Percentiles rank a stretch among this genome's conserved stretches.
Conservation (phyloP, 1,140 invertebrate species). For the Drosophila hydei region DNA sequence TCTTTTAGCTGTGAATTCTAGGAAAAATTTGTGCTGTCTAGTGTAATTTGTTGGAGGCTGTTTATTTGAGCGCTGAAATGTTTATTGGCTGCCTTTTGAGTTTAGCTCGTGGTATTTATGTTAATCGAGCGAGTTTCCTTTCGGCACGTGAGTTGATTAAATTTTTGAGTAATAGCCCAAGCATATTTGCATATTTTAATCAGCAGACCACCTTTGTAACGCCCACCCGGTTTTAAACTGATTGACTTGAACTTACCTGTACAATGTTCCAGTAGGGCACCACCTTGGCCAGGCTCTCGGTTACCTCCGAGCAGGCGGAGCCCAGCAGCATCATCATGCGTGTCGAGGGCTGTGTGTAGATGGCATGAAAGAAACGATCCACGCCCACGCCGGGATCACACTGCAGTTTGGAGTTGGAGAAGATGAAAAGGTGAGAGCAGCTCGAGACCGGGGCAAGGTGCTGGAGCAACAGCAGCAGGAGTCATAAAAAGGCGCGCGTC, state of each 20-base stretch:
- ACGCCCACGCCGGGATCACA: constrained; percentile 95
- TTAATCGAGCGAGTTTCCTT: constrained; percentile 61
- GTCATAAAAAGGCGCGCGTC: constrained; percentile 61
- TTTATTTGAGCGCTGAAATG: constrained; percentile 71
- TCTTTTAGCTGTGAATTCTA: no score
- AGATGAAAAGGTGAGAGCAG: background rate
- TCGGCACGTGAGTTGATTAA: constrained; percentile 79
- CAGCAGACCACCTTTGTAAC: constrained; percentile 10
- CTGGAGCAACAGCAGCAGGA: constrained; percentile 9
- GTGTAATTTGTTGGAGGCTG: constrained; percentile 60
- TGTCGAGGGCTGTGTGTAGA: constrained; percentile 90
- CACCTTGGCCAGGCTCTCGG: constrained; percentile 94
- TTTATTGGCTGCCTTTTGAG: constrained; percentile 73
- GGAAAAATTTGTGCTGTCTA: constrained; percentile 12
- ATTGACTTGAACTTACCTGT: constrained; percentile 86
- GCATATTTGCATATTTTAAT: constrained; percentile 54
- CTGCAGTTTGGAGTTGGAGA: constrained; percentile 84
- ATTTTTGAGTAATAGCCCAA: constrained; percentile 73
- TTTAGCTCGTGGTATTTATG: constrained; percentile 54
- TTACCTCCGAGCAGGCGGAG: constrained; percentile 94
- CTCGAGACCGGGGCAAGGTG: background rate
- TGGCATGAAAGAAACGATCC: constrained; percentile 94
- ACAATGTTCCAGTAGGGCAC: constrained; percentile 96
- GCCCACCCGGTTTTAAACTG: background rate
- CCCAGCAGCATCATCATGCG: constrained; percentile 92